Conservation (phyloP, 2,113 vertebrate species). For the Pristiophorus japonicus region DNA sequence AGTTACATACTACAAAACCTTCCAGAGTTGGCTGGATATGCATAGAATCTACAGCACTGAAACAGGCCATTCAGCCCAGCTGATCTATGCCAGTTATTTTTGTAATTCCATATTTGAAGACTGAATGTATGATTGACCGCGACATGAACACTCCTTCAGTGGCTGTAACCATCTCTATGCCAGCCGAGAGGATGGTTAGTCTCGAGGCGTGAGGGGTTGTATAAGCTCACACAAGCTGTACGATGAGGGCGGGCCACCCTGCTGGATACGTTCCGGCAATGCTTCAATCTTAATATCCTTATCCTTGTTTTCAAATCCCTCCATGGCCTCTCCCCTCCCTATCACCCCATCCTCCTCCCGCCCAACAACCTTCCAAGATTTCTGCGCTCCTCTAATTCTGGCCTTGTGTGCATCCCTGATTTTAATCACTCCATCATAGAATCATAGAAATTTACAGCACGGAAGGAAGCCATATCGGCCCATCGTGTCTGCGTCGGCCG, state of each 20-base stretch:
- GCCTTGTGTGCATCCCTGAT: background rate
- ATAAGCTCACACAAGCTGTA: no score
- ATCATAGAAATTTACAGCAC: no score
- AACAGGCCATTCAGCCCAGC: background rate
- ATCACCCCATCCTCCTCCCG: background rate
- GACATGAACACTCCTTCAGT: background rate
- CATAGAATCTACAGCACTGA: background rate
- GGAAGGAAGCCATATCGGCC: no score
- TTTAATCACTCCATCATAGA: background rate
- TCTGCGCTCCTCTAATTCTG: no score
- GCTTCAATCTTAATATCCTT: background rate
- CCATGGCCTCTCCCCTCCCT: background rate
- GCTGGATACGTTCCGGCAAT: no score
- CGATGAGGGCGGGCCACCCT: background rate
- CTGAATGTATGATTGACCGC: background rate
- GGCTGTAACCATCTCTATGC: background rate
- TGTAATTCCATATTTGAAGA: background rate
- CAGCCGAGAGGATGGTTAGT: background rate
- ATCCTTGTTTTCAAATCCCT: background rate
- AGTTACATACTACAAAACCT: background rate
- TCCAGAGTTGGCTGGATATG: background rate
- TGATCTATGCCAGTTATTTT: background rate
- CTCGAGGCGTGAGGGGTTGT: background rate
- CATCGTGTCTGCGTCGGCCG: no score
- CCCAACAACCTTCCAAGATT: no score